phyloP scores from a whole-genome alignment of 1,140 invertebrate species.

The Mactra quadrangularis region DNA sequence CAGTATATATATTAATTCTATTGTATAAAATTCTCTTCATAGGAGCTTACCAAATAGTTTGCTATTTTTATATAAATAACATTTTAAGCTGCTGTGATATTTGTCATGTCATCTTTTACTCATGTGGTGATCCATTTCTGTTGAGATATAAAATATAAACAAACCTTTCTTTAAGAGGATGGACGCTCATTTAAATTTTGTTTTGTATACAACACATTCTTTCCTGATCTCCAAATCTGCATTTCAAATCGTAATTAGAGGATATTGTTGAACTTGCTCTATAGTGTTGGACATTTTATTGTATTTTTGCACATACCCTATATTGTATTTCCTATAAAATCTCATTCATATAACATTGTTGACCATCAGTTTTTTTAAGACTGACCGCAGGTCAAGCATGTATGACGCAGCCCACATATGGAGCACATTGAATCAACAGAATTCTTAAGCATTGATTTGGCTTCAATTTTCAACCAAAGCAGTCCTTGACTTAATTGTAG shows the following conservation, averaged over 20 bases:
- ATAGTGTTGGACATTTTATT: slow-evolving; percentile 13
- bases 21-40: no score
- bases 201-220: slow-evolving; percentile 10
- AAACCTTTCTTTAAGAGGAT: no score
- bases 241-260: slow-evolving; percentile 44
- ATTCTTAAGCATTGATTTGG: slow-evolving; percentile 49
- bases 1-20: no score
- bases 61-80: no score
- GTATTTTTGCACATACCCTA: slow-evolving; percentile 12
- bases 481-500: slow-evolving; percentile 29
- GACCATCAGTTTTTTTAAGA: slow-evolving; percentile 19
- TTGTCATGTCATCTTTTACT: no score
- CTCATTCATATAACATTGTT: slow-evolving; percentile 42
- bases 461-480: slow-evolving; percentile 10
- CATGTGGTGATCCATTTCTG: no score
- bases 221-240: slow-evolving; percentile 3
- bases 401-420: slow-evolving; percentile 25
- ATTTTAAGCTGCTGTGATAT: no score
- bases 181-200: background rate
- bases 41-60: no score
- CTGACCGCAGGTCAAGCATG: slow-evolving; percentile 50
- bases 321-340: slow-evolving; percentile 48
- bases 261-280: slow-evolving; percentile 22
- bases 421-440: slow-evolving; percentile 32
- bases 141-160: no score